Evolutionary conservation across 2,113 vertebrate species (phyloP).

Genomic region (Plestiodon gilberti): DNA sequence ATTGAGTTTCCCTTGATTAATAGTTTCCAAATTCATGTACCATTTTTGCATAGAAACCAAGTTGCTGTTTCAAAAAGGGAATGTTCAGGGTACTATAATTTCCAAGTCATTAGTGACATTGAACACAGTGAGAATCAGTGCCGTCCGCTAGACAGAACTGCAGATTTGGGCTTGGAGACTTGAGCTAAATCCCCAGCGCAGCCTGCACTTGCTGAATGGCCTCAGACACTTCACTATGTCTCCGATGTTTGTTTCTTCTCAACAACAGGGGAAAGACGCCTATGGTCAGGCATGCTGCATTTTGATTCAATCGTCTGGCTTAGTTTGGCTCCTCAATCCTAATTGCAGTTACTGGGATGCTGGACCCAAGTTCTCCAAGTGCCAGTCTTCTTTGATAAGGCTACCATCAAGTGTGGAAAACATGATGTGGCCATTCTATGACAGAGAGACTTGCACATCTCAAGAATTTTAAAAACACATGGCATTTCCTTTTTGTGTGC

Average conservation of each 20-base stretch:
- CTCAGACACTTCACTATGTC: neutral
- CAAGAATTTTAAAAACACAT: no score
- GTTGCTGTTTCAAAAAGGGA: accelerated
- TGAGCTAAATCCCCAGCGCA: neutral
- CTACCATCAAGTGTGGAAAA: neutral
- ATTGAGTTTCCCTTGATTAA: neutral
- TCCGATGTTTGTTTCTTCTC: neutral
- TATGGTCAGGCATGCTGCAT: neutral
- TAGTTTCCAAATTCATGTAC: neutral
- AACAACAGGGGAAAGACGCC: neutral
- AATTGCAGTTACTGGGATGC: no score
- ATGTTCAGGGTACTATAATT: neutral
- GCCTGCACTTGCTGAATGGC: neutral
- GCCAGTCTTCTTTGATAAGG: neutral
- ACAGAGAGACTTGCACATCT: no score
- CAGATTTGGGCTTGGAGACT: neutral
- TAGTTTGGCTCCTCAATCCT: no score
- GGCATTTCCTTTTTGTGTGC: neutral
- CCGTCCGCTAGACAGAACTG: no score
- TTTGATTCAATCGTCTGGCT: neutral
- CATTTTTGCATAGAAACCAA: neutral
- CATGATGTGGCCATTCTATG: neutral
- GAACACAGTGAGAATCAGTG: neutral
- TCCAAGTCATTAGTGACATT: neutral
- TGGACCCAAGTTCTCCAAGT: no score